phyloP scores from a whole-genome alignment of 2,113 vertebrate species.

The Meriones unguiculatus region DNA sequence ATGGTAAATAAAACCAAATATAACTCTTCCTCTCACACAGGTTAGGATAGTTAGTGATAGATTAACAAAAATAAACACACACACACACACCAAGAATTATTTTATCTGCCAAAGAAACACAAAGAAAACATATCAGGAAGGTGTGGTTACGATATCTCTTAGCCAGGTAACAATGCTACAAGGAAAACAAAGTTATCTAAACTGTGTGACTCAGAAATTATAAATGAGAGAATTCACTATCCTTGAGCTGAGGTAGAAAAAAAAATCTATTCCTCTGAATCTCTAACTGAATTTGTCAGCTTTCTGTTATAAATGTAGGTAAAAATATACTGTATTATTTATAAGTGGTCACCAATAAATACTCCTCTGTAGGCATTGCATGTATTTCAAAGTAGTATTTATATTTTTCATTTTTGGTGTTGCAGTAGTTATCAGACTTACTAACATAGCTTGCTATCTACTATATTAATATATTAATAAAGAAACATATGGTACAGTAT shows the following conservation, averaged over 20 bases:
- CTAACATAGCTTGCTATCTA: not conserved
- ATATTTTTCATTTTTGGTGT: not conserved
- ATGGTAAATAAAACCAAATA: not conserved
- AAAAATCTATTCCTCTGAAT: not conserved
- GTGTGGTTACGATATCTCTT: not conserved
- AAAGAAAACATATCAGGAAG: not conserved
- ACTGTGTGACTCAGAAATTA: not conserved
- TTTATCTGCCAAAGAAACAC: not conserved
- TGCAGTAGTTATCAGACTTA: not conserved
- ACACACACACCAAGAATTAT: not conserved
- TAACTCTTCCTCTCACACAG: not conserved
- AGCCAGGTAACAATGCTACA: not conserved
- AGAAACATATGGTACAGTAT: not conserved
- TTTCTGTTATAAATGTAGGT: not conserved
- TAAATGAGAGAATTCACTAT: not conserved
- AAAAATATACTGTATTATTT: not conserved
- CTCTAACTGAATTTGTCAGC: not conserved
- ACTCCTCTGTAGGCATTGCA: not conserved
- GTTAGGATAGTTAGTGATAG: not conserved
- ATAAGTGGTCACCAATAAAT: not conserved
- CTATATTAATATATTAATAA: constrained; percentile 1
- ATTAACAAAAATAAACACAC: not conserved
- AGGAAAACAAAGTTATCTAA: not conserved
- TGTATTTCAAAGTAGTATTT: not conserved
- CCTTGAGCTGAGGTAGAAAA: not conserved